These are phyloP conservation scores for Chionomys nivalis DNA, from an alignment of 2,113 vertebrate genomes.

Conservation along the genomic window DNA sequence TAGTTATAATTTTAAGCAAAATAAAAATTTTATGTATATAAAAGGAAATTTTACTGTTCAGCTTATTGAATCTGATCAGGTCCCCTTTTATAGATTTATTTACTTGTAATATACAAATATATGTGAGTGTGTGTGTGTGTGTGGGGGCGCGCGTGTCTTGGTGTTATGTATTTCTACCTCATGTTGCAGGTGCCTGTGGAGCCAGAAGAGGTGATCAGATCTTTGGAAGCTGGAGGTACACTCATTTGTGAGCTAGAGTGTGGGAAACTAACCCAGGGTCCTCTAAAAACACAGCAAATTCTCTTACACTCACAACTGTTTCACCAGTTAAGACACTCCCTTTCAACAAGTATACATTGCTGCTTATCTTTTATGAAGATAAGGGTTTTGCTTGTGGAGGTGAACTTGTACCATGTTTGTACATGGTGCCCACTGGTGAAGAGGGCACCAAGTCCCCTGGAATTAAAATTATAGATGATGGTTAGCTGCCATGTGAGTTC, in stretches of 20 bases:
- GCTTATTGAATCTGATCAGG: background rate
- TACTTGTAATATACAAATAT: background rate
- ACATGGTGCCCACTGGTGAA: background rate
- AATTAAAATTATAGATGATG: background rate
- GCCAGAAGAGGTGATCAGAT: background rate
- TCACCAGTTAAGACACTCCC: background rate
- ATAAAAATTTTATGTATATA: background rate
- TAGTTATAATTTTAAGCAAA: background rate
- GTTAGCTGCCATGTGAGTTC: too few species aligned
- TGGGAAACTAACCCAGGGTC: background rate
- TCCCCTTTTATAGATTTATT: background rate
- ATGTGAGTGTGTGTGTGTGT: too few species aligned
- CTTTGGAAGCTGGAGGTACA: background rate
- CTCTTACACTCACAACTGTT: background rate
- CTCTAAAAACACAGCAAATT: background rate
- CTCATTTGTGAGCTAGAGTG: background rate
- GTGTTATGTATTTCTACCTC: background rate
- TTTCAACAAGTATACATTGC: background rate
- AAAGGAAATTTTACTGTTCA: background rate
- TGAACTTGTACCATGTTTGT: background rate
- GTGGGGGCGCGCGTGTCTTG: too few species aligned
- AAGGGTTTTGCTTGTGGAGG: background rate
- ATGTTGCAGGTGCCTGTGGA: background rate
- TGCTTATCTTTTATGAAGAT: background rate
- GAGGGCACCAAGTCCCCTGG: background rate